Percentiles rank a stretch among this genome's conserved stretches.
Conservation (phyloP, 2,888 invertebrate genomes). For the Drosophila quasianomalipes region DNA sequence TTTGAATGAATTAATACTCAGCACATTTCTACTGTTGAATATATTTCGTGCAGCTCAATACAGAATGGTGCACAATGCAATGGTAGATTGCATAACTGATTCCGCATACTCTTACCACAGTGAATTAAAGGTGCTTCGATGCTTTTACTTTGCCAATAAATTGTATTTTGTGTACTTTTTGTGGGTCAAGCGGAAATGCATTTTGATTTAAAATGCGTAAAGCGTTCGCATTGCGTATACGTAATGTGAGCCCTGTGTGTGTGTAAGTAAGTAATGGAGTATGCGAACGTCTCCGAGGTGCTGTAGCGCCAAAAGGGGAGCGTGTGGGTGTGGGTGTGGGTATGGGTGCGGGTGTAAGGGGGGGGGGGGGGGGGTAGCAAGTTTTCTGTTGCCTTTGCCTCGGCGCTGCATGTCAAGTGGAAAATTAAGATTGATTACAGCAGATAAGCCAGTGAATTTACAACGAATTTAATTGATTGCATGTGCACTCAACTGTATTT, state of each 20-base stretch:
- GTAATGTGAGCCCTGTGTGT: constrained; percentile 50
- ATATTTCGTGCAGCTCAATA: neutral
- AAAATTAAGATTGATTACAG: constrained; percentile 82
- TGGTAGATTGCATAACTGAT: constrained; percentile 11
- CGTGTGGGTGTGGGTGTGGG: neutral
- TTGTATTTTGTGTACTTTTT: constrained; percentile 61
- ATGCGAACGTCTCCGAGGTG: constrained; percentile 1
- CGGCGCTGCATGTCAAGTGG: constrained; percentile 78
- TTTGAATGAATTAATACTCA: neutral
- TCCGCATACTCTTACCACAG: constrained; percentile 6
- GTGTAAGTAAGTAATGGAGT: neutral
- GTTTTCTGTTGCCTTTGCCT: constrained; percentile 49
- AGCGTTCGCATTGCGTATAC: constrained; percentile 66
- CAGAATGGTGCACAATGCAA: neutral
- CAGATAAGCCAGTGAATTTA: constrained; percentile 81
- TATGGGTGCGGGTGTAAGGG: neutral
- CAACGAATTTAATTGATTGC: constrained; percentile 82
- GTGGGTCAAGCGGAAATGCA: constrained; percentile 71
- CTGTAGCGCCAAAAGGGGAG: neutral
- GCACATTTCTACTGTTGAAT: neutral
- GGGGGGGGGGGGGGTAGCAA: constrained; percentile 16
- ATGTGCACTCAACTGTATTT: constrained; percentile 67
- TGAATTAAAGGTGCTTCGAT: constrained; percentile 47
- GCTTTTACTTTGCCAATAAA: constrained; percentile 63
- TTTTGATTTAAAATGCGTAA: constrained; percentile 80